These are phyloP conservation scores for Bhutanitis thaidina DNA, from an alignment of 2,888 invertebrate species.

Conservation along the genomic window DNA sequence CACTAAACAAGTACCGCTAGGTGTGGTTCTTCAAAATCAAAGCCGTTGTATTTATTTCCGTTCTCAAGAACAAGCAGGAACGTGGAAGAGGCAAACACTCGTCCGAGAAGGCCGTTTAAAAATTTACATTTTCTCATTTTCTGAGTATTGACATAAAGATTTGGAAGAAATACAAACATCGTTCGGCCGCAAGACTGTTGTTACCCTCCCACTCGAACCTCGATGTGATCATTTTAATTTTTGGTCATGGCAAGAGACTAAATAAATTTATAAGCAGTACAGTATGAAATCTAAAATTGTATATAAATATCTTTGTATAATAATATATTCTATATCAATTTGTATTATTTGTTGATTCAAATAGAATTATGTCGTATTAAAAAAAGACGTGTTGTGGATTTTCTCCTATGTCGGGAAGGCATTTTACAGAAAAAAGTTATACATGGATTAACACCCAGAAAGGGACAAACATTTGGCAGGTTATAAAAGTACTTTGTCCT, in stretches of 20 bases:
- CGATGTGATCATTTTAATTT: neutral
- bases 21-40: constrained; percentile 42
- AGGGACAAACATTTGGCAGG: no score
- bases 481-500: no score
- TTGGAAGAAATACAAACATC: constrained; percentile 34
- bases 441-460: no score
- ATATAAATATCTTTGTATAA: no score
- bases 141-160: constrained; percentile 55
- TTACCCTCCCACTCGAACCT: constrained; percentile 3
- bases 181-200: neutral
- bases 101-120: constrained; percentile 30
- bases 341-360: no score
- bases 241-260: neutral
- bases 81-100: constrained; percentile 49
- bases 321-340: no score
- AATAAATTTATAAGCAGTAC: neutral
- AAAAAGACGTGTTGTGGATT: no score
- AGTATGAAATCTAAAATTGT: no score
- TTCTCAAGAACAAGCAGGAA: constrained; percentile 35
- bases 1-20: no score
- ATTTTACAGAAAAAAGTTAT: no score
- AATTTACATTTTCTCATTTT: constrained; percentile 47
- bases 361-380: no score
- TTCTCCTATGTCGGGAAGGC: no score
- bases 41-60: constrained; percentile 41